Percentiles rank a stretch among this genome's conserved stretches.
Evolutionary conservation across 1,140 invertebrate species (phyloP).

Genomic region (Thalassaphorura encarpata): DNA sequence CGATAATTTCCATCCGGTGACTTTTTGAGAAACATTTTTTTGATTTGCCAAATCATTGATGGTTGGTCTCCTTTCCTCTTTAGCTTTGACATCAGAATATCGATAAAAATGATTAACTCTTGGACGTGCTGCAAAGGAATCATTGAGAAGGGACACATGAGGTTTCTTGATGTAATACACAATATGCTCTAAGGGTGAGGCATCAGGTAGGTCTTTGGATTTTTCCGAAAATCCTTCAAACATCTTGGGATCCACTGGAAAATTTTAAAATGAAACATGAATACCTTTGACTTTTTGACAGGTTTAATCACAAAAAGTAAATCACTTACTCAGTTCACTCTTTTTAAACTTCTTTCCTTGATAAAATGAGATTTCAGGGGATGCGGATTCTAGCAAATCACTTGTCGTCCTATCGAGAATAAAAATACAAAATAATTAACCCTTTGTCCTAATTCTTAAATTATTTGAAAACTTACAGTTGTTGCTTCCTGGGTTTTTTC

Average conservation of each 20-base stretch:
- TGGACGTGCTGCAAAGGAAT: conserved; percentile 49
- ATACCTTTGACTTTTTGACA: conserved; percentile 19
- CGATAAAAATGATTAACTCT: conserved; percentile 71
- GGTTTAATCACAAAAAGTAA: neutral
- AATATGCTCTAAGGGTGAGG: neutral
- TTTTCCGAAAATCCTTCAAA: conserved; percentile 22
- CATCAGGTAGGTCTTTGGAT: neutral
- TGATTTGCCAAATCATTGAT: conserved; percentile 83
- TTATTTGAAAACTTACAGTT: conserved; percentile 45
- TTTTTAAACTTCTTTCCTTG: conserved; percentile 28
- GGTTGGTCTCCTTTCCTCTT: conserved; percentile 68
- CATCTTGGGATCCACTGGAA: conserved; percentile 19
- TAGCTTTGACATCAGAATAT: conserved; percentile 75
- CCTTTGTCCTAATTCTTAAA: neutral
- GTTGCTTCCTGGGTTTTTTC: conserved; percentile 66
- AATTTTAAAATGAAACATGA: conserved; percentile 9
- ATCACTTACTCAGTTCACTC: conserved; percentile 18
- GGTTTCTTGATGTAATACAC: conserved; percentile 30
- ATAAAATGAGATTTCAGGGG: conserved; percentile 34
- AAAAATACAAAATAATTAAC: neutral
- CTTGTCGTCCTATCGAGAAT: conserved; percentile 45
- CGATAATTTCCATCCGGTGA: conserved; percentile 92
- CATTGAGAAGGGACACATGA: conserved; percentile 41
- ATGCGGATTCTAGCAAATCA: conserved; percentile 51
- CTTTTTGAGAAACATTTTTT: conserved; percentile 70